Percentiles rank a stretch among this genome's conserved stretches.
These are phyloP conservation scores for Alouatta palliata DNA, from an alignment of 2,113 vertebrate species.

Conservation along the genomic window DNA sequence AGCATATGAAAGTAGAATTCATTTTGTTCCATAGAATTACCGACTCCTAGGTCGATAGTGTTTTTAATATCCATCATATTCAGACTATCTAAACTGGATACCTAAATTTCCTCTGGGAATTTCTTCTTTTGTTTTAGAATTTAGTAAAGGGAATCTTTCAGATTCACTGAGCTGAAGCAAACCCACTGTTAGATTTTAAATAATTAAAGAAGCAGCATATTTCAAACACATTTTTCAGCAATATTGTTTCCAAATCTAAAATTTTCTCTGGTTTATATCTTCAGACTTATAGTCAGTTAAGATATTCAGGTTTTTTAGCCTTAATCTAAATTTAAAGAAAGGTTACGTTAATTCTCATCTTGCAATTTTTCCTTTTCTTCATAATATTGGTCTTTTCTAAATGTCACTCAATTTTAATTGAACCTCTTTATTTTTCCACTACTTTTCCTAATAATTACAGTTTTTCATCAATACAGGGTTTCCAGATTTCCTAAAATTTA, in stretches of 20 bases:
- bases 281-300: not conserved
- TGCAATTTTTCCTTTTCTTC: not conserved
- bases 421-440: not conserved
- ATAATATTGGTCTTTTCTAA: not conserved
- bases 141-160: not conserved
- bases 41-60: not conserved
- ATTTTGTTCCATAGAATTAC: not conserved
- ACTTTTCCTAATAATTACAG: not conserved
- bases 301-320: not conserved
- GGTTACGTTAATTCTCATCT: not conserved
- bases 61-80: not conserved
- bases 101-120: slow-evolving; percentile 7
- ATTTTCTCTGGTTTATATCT: not conserved
- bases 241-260: not conserved
- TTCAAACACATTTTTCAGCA: not conserved
- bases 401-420: not conserved
- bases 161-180: no score
- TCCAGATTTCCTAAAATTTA: slow-evolving; percentile 27
- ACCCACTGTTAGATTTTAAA: not conserved
- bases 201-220: not conserved
- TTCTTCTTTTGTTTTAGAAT: not conserved
- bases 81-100: not conserved
- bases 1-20: not conserved
- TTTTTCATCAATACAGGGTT: not conserved
- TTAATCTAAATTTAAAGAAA: not conserved